A percentile compares a stretch with the other conserved stretches of the same genome.
Conservation (phyloP, 2,113 vertebrate species). For the Gopherus flavomarginatus region DNA sequence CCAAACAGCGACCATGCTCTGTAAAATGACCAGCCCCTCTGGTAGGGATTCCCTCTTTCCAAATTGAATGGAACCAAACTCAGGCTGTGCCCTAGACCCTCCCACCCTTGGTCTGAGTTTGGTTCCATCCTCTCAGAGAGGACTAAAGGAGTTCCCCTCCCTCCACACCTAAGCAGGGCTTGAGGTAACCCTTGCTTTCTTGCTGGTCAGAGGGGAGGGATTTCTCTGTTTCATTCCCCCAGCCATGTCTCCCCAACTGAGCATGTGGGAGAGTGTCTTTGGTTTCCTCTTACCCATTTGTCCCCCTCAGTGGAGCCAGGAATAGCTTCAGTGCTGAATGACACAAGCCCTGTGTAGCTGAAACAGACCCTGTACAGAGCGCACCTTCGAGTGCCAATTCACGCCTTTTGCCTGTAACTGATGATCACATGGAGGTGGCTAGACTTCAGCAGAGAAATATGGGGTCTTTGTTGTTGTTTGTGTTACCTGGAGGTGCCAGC, state of each 20-base stretch:
- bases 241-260: not conserved
- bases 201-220: not conserved
- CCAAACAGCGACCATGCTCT: not conserved
- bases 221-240: not conserved
- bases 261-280: not conserved
- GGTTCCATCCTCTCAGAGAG: not conserved
- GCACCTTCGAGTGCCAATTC: not conserved
- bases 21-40: not conserved
- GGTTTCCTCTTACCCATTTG: not conserved
- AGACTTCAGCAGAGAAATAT: not conserved
- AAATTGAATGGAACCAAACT: not conserved
- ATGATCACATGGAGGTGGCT: not conserved
- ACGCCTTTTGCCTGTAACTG: not conserved
- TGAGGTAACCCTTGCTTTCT: not conserved
- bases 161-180: not conserved
- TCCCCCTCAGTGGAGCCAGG: not conserved
- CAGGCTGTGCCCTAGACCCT: not conserved
- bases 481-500: not conserved
- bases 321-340: not conserved
- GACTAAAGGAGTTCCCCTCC: not conserved
- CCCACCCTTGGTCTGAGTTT: not conserved
- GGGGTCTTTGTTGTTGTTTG: constrained; percentile 1
- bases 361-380: not conserved
- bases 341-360: not conserved
- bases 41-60: not conserved